phyloP scores from a whole-genome alignment of 1,140 invertebrate genomes.

The Limonius californicus region DNA sequence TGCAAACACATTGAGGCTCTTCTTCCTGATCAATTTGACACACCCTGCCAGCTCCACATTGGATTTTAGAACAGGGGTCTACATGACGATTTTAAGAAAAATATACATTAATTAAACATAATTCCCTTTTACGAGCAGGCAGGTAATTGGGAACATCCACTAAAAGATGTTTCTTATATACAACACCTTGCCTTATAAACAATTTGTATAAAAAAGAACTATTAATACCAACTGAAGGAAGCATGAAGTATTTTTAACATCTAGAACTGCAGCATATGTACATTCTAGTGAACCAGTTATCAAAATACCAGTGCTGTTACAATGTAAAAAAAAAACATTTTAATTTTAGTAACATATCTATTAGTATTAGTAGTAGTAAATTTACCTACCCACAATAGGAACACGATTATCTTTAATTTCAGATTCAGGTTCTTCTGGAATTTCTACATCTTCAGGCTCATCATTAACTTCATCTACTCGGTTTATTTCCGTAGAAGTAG shows the following conservation, averaged over 20 bases:
- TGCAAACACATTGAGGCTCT: slow-evolving; percentile 80
- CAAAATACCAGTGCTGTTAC: background rate
- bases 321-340: no score
- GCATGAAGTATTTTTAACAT: no score
- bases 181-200: no score
- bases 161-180: no score
- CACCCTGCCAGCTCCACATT: slow-evolving; percentile 84
- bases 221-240: no score
- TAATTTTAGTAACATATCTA: no score
- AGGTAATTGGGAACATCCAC: no score
- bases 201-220: no score
- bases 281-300: background rate
- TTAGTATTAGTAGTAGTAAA: no score
- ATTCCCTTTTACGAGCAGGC: no score
- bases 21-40: slow-evolving; percentile 73
- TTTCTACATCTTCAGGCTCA: background rate
- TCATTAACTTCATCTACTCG: background rate
- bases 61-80: slow-evolving; percentile 80
- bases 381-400: background rate
- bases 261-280: background rate
- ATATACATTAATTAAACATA: no score
- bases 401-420: background rate
- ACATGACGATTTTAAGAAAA: no score
- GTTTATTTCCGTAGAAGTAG: background rate
- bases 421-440: background rate